Percentiles rank a stretch among this genome's conserved stretches.
Evolutionary conservation across 2,888 invertebrate genomes (phyloP).

Genomic region (Mesodorylaimus sp.): DNA sequence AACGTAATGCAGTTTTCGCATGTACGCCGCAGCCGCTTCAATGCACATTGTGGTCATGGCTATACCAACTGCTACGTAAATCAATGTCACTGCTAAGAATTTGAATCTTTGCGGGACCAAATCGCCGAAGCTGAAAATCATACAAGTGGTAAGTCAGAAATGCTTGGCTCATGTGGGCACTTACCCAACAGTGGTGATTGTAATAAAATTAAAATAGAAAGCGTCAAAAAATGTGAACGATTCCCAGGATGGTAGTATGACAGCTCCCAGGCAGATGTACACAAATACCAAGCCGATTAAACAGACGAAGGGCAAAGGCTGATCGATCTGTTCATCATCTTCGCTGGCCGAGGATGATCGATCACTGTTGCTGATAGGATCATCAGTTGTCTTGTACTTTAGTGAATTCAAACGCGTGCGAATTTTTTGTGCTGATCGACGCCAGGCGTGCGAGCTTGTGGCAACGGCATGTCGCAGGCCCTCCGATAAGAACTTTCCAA

Average conservation of each 20-base stretch:
- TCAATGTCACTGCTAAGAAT: background rate
- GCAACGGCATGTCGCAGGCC: background rate
- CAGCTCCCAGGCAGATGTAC: background rate
- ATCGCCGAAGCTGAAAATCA: constrained; percentile 3
- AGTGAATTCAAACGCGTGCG: background rate
- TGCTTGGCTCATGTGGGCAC: no score
- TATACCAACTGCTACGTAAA: background rate
- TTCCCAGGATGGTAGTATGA: constrained; percentile 1
- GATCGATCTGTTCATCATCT: background rate
- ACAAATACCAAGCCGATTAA: background rate
- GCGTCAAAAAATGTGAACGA: background rate
- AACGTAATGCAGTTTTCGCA: constrained; percentile 3
- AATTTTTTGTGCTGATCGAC: background rate
- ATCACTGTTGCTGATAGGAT: background rate
- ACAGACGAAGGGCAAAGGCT: background rate
- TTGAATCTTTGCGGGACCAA: background rate
- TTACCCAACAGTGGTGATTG: background rate
- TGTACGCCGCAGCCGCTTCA: background rate
- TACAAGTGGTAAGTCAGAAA: no score
- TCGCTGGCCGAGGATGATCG: background rate
- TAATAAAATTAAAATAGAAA: constrained; percentile 1
- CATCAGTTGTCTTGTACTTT: background rate
- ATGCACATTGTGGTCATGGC: background rate
- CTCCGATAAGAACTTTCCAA: background rate
- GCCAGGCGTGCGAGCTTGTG: no score